Percentiles rank a stretch among this genome's conserved stretches.
phyloP scores from a whole-genome alignment of 2,113 vertebrate species.

The Gallinago media region DNA sequence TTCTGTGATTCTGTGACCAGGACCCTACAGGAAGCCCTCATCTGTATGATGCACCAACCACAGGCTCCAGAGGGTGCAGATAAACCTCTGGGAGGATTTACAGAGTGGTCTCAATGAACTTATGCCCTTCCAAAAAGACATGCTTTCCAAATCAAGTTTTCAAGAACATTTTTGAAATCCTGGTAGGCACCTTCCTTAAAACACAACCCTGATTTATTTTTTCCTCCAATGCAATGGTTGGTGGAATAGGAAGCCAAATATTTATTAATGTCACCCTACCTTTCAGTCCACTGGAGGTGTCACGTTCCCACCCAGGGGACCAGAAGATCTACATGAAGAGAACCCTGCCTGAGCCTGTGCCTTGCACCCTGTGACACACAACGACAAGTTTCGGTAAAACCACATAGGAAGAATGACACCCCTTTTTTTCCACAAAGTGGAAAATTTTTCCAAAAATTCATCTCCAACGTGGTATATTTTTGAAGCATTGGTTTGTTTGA shows the following conservation, averaged over 20 bases:
- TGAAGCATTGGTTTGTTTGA: not conserved
- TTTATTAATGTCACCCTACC: not conserved
- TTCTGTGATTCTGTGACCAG: not conserved
- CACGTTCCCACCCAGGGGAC: fast-evolving
- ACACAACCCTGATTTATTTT: not conserved
- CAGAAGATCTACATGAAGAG: fast-evolving
- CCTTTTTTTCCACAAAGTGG: not conserved
- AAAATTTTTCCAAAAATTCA: not conserved
- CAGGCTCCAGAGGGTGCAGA: not conserved
- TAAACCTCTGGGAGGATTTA: not conserved
- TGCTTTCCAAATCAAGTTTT: not conserved
- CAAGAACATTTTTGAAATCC: not conserved
- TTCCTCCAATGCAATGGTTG: not conserved
- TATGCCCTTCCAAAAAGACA: not conserved
- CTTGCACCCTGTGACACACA: not conserved
- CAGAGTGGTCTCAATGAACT: not conserved
- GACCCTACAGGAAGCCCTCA: not conserved
- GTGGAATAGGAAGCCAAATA: not conserved
- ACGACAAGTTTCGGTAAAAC: fast-evolving
- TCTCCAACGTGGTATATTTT: not conserved
- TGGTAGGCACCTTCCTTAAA: not conserved
- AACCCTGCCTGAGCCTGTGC: not conserved
- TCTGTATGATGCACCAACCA: fast-evolving
- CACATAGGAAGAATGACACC: fast-evolving
- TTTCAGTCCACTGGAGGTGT: not conserved